Percentiles rank a stretch among this genome's conserved stretches.
phyloP scores from a whole-genome alignment of 2,888 invertebrate genomes.

The Oegoconia quadripuncta region DNA sequence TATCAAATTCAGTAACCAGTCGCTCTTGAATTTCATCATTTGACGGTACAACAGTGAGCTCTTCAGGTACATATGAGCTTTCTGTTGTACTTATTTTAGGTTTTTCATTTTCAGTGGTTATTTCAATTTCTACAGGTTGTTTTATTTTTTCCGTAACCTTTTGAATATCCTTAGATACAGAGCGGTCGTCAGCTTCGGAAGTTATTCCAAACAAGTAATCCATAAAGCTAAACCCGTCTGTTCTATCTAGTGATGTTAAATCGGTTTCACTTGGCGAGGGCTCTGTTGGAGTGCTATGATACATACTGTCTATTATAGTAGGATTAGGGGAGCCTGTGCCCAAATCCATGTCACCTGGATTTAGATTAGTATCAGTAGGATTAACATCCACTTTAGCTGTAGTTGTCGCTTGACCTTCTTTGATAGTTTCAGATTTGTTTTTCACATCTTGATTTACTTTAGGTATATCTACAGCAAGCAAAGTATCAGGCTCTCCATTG shows the following conservation, averaged over 20 bases:
- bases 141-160: conserved; percentile 26
- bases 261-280: conserved; percentile 36
- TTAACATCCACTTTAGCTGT: conserved; percentile 19
- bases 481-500: conserved; percentile 38
- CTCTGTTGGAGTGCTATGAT: conserved; percentile 48
- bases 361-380: conserved; percentile 30
- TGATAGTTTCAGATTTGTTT: conserved; percentile 21
- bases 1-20: conserved; percentile 24
- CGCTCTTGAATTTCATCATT: conserved; percentile 26
- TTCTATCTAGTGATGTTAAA: conserved; percentile 37
- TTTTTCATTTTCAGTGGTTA: conserved; percentile 40
- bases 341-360: conserved; percentile 64
- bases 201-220: conserved; percentile 65
- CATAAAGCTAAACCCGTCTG: conserved; percentile 61
- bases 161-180: conserved; percentile 15
- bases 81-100: conserved; percentile 53
- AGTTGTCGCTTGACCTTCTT: conserved; percentile 24
- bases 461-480: conserved; percentile 48
- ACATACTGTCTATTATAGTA: conserved; percentile 48
- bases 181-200: conserved; percentile 40
- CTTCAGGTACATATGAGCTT: conserved; percentile 60
- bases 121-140: conserved; percentile 28
- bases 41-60: conserved; percentile 47
- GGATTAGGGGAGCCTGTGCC: conserved; percentile 62
- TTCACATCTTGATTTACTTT: conserved; percentile 35